These are phyloP conservation scores for Zapornia atra DNA, from an alignment of 2,113 vertebrate species.

Conservation along the genomic window DNA sequence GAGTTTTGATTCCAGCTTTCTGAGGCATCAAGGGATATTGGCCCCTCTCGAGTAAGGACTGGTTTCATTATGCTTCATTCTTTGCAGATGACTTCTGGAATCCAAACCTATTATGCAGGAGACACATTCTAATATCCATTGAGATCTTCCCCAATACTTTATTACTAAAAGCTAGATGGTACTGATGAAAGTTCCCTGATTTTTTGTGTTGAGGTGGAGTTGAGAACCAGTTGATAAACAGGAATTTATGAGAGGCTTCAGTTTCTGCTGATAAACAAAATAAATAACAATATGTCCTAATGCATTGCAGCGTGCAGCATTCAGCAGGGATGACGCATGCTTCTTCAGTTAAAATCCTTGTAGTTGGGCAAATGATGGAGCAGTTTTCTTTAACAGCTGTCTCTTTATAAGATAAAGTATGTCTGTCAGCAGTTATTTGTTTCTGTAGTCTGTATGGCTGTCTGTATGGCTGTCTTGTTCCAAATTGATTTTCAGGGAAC, in stretches of 20 bases:
- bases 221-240: not conserved
- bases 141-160: not conserved
- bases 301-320: not conserved
- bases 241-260: not conserved
- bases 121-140: fast-evolving
- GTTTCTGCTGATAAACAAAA: not conserved
- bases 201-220: not conserved
- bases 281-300: not conserved
- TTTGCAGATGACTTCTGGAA: not conserved
- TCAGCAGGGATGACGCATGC: no score
- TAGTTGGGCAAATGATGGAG: not conserved
- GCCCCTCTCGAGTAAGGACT: conserved; percentile 84
- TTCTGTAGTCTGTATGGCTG: not conserved
- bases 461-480: no score
- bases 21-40: conserved; percentile 57
- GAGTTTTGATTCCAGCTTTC: no score
- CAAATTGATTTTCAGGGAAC: not conserved
- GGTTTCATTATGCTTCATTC: not conserved
- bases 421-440: not conserved
- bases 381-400: not conserved
- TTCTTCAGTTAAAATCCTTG: not conserved
- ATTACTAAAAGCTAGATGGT: not conserved
- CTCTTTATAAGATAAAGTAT: not conserved
- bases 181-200: not conserved
- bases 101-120: not conserved